Base-by-base conservation (phyloP, 2,113 vertebrate species). In the Machaerirhynchus nigripectus region DNA sequence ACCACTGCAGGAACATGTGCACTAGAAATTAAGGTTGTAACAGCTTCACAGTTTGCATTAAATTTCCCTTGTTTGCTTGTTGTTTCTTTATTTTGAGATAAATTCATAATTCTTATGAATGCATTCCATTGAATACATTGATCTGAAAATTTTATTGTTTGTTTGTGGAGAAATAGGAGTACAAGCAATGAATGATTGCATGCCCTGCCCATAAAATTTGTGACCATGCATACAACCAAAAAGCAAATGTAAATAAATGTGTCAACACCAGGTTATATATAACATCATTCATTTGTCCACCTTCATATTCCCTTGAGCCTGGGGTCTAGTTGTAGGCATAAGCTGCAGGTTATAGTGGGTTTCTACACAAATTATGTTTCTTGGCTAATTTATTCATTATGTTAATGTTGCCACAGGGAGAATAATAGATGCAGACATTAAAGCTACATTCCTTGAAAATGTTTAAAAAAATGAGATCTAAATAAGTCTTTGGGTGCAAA, bases 71-170 rank as follows among this genome's bases (percentile, higher is more conserved):
- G 30, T 80, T 84, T 84, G 46, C 27, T 47, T 61, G 5, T 64
- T 87, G 3, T 71, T 55, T 82, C 37, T 79, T 91, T 17, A 13
- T 84, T 84, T 89, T 75, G 37, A 65, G 30, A 42, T 87, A 78
- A 95, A 96, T 94, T 96, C 49, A 60, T 19, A 65, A 69, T 90
- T 84, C 93, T 92, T 78, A 84, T 79, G 46, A 84, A 89, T 75
- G 12, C 57, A 40, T 69, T 89, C 50, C 49, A 9, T 67, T 95
- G 56, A 84, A 73, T 75, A 68, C 42, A 64, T n/a, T 17, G 44
- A 37, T 91, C 60, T 73, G 37, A 57, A 77, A 73, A 31, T 35
- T 20, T 6, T 59, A 49, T 17, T 67, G 15, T 49, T 94, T 88
- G 46, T 76, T 93, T 87, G 28, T 64, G 94, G 75, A 74, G 84